Percentiles rank a stretch among this genome's conserved stretches.
Evolutionary conservation across 2,797 vertebrate genomes (phyloP).

Genomic region (Lepilemur ruficaudatus): DNA sequence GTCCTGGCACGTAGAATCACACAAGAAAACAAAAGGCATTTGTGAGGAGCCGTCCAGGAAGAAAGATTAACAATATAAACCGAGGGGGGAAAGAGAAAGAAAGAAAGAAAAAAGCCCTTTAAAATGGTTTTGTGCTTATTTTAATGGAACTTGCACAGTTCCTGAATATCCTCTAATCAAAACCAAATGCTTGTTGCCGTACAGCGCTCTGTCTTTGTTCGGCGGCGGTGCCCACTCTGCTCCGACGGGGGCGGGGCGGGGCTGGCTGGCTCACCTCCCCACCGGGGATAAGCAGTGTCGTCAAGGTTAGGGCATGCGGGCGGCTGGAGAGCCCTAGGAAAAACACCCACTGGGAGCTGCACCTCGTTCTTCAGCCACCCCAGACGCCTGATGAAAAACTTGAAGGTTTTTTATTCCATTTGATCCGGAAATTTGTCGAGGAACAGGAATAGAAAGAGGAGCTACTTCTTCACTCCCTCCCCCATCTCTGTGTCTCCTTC

Average conservation of each 20-base stretch:
- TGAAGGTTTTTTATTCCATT: slow-evolving; percentile 70
- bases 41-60: slow-evolving; percentile 86
- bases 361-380: slow-evolving; percentile 66
- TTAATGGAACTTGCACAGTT: slow-evolving; percentile 84
- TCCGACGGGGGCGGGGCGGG: slow-evolving; percentile 33
- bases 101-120: slow-evolving; percentile 79
- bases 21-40: slow-evolving; percentile 86
- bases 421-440: slow-evolving; percentile 78
- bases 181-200: slow-evolving; percentile 81
- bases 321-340: slow-evolving; percentile 68
- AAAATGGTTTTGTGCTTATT: slow-evolving; percentile 84
- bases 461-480: background rate
- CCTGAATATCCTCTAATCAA: slow-evolving; percentile 83
- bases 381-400: slow-evolving; percentile 73
- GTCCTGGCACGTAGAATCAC: slow-evolving; percentile 85
- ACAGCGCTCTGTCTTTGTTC: slow-evolving; percentile 80
- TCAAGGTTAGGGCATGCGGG: slow-evolving; percentile 77
- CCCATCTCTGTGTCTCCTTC: slow-evolving; percentile 13
- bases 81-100: slow-evolving; percentile 64
- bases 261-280: slow-evolving; percentile 79
- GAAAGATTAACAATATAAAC: slow-evolving; percentile 86
- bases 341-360: slow-evolving; percentile 61
- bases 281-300: slow-evolving; percentile 80
- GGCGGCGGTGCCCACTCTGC: slow-evolving; percentile 77
- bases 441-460: slow-evolving; percentile 70